Evolutionary conservation across 2,888 invertebrate species (phyloP).

Genomic region (Agrotis ipsilon): DNA sequence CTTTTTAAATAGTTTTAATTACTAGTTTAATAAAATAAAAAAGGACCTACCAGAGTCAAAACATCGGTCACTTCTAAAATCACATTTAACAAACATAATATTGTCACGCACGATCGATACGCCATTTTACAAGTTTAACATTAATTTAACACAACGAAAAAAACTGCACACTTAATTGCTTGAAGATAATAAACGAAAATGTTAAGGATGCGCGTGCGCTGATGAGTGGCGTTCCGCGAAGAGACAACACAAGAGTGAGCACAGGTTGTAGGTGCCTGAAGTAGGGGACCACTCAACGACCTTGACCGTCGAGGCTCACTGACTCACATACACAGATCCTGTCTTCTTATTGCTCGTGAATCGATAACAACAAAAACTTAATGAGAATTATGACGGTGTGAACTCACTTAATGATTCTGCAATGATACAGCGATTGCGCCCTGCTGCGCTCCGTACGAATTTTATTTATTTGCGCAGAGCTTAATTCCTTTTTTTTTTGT

Average conservation of each 20-base stretch:
- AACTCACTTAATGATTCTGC: constrained; percentile 32
- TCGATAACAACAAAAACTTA: constrained; percentile 57
- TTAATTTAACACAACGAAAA: constrained; percentile 48
- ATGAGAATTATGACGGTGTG: constrained; percentile 45
- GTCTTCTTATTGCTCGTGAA: constrained; percentile 54
- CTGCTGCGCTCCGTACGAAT: constrained; percentile 17
- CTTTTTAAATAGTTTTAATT: background rate
- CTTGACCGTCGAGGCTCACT: constrained; percentile 84
- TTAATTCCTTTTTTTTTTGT: background rate
- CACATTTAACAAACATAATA: constrained; percentile 77
- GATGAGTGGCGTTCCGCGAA: constrained; percentile 57
- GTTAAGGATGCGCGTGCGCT: constrained; percentile 39
- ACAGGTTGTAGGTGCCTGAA: constrained; percentile 63
- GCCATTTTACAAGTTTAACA: constrained; percentile 50
- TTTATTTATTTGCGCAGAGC: constrained; percentile 13
- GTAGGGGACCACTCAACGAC: constrained; percentile 77
- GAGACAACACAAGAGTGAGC: constrained; percentile 61
- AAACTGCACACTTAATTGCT: constrained; percentile 26
- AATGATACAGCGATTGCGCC: constrained; percentile 42
- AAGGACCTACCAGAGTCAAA: constrained; percentile 77
- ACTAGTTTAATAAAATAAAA: background rate
- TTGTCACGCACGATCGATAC: constrained; percentile 70
- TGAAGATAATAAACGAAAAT: constrained; percentile 30
- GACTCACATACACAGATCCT: constrained; percentile 78
- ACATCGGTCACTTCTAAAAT: constrained; percentile 78